Evolutionary conservation across 1,140 invertebrate species (phyloP), one percentile per base, ranked within the genome.

Genomic region (Bombus haemorrhoidalis): DNA sequence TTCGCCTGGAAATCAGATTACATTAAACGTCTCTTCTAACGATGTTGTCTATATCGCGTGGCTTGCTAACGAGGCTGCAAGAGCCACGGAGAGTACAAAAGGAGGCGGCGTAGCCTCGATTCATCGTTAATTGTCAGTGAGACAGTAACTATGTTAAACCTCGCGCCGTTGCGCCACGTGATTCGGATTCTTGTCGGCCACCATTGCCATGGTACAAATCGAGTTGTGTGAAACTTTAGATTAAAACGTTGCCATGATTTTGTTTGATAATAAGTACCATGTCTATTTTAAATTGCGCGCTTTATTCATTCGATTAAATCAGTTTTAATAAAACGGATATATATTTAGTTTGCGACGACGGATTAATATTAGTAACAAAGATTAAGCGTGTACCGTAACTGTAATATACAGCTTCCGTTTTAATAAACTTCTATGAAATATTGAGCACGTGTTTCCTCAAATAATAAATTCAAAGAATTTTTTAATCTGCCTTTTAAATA

Each of bases 131-230:
- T 90, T 90, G 81, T 90, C 83, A 72, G 72, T 72, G 74, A 53
- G 86, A 77, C 78, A 75, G 88, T 91, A 91, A 92, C 85, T 83
- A 88, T 32, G 68, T 90, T 91, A 91, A 76, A 88, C 41, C 66
- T 32, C 43, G 41, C 47, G 47, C 3, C 73, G 43, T 88, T 88
- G 34, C 88, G 66, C 71, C 75, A 83, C 59, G 76, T 79, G 83
- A 62, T 80, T 85, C 62, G 18, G 25, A n/a, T 68, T 53, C n/a
- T 22, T 39, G 15, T 64, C 3, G 41, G 18, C 5, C 37, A 18
- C 22, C 18, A 6, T 18, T 15, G 28, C 13, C 6, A 72, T 2
- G 12, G 18, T 69, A 39, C 10, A 15, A 2, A 39, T 39, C 13
- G 15, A 13, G 8, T 13, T 13, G 25, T 5, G 15, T 6, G 39